Conservation (phyloP, 2,888 invertebrate genomes). For the Cryptus viduatorius region DNA sequence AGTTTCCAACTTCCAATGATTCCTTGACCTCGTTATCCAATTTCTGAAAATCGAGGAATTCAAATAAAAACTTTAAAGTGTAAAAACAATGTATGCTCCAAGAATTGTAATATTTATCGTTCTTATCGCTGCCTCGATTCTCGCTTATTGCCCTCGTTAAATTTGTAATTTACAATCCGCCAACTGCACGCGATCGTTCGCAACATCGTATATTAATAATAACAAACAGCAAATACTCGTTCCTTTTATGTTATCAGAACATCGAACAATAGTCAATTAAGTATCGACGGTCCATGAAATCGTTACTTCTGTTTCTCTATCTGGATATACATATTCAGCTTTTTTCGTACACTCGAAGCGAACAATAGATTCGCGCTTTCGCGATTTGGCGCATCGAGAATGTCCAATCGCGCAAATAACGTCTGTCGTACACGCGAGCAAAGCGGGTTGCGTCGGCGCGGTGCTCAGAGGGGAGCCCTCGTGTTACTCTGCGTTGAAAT, state of each 20-base stretch:
- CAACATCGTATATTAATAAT: background rate
- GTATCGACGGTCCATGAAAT: slow-evolving; percentile 50
- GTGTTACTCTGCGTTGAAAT: background rate
- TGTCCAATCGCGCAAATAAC: background rate
- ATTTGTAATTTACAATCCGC: slow-evolving; percentile 53
- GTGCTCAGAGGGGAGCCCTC: slow-evolving; percentile 17
- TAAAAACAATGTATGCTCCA: background rate
- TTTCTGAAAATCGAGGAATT: background rate
- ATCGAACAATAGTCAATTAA: slow-evolving; percentile 41
- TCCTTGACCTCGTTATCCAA: background rate
- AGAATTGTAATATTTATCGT: background rate
- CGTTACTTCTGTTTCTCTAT: background rate
- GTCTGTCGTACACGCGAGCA: slow-evolving; percentile 3
- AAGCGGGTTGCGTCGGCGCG: slow-evolving; percentile 36
- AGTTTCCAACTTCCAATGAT: too few relatives aligned
- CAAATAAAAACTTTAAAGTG: background rate
- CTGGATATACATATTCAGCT: background rate
- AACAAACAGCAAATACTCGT: slow-evolving; percentile 15
- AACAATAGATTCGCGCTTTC: slow-evolving; percentile 6
- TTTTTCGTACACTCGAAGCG: background rate
- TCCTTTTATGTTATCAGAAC: slow-evolving; percentile 13
- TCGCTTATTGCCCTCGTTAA: slow-evolving; percentile 34
- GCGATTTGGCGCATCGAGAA: background rate
- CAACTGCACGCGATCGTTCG: background rate
- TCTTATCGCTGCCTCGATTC: slow-evolving; percentile 34